These are phyloP conservation scores for Hyperopisus bebe DNA, from an alignment of 2,113 vertebrate species.

Conservation along the genomic window DNA sequence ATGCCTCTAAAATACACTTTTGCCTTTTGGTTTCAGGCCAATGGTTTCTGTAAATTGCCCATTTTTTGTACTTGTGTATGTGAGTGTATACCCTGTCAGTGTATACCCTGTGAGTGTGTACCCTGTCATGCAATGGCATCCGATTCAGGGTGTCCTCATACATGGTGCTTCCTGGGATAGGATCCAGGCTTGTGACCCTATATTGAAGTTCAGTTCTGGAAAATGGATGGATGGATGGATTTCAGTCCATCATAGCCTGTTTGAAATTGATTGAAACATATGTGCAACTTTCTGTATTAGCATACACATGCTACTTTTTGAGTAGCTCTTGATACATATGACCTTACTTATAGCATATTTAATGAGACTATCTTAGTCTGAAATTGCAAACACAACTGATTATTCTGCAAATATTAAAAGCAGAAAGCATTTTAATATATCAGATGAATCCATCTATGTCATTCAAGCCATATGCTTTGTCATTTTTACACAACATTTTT, in stretches of 20 bases:
- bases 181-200: not conserved
- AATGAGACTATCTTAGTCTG: not conserved
- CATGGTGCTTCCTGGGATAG: not conserved
- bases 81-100: not conserved
- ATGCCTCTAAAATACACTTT: not conserved
- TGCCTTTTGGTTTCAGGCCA: not conserved
- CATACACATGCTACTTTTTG: not conserved
- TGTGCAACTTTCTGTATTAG: not conserved
- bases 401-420: not conserved
- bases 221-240: not conserved
- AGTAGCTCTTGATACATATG: not conserved
- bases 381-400: not conserved
- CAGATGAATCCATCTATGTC: not conserved
- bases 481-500: not conserved
- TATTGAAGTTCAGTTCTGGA: not conserved
- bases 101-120: no score
- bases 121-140: not conserved
- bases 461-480: not conserved
- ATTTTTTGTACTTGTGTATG: not conserved
- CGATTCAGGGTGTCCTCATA: not conserved
- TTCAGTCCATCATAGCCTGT: not conserved
- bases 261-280: slow-evolving; percentile 8
- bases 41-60: not conserved
- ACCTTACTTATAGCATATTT: not conserved
- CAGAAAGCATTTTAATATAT: not conserved